phyloP scores from a whole-genome alignment of 2,113 vertebrate species.

The Cyprinodon tularosa region DNA sequence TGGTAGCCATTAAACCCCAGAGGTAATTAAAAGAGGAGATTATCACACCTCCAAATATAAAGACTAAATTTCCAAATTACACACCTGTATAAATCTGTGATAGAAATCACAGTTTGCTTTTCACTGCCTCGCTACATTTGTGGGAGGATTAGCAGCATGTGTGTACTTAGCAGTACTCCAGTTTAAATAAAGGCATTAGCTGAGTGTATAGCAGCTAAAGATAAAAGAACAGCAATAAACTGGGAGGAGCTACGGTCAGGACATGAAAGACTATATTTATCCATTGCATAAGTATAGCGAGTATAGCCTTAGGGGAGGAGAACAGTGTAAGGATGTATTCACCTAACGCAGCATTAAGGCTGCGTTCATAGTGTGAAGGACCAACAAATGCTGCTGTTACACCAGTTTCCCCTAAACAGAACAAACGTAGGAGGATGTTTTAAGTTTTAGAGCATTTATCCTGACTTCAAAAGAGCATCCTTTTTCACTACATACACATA shows the following conservation, averaged over 20 bases:
- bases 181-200: constrained; percentile 50
- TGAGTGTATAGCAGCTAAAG: constrained; percentile 33
- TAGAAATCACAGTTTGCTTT: constrained; percentile 30
- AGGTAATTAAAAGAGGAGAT: neutral
- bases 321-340: constrained; percentile 47
- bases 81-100: constrained; percentile 11
- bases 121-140: constrained; percentile 23
- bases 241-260: constrained; percentile 54
- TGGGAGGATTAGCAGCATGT: constrained; percentile 40
- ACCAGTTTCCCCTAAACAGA: constrained; percentile 28
- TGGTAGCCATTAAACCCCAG: neutral
- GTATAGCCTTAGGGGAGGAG: constrained; percentile 53
- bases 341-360: constrained; percentile 52
- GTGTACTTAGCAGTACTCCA: constrained; percentile 46
- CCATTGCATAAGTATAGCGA: constrained; percentile 56
- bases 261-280: constrained; percentile 71
- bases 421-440: constrained; percentile 3
- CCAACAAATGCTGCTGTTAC: constrained; percentile 7
- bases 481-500: neutral
- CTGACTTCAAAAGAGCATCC: neutral
- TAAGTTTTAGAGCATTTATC: constrained; percentile 7
- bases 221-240: constrained; percentile 57
- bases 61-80: neutral
- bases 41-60: neutral
- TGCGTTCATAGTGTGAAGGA: constrained; percentile 11